Evolutionary conservation across 1,140 invertebrate genomes (phyloP), one percentile per base, ranked within the genome.

Genomic region (Zophobas atratus): DNA sequence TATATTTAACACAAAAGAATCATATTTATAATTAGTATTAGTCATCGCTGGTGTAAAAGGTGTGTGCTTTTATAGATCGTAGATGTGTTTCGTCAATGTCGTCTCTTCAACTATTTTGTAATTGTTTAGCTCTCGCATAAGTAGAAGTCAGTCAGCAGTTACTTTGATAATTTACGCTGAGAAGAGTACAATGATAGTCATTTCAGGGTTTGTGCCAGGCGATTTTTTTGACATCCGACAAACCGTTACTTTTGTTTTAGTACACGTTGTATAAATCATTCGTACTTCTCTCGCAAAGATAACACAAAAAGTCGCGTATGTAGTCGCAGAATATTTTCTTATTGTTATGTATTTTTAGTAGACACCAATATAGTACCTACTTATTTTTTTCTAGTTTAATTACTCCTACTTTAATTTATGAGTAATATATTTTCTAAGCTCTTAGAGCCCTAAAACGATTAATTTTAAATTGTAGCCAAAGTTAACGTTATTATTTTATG

Each of bases 31-130:
- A 82, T 78, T 77, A 78, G 77, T 70, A 51, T 81, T 84, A 82
- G 80, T 79, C 78, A 81, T 48, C 76, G 84, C 83, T 80, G 84
- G 84, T 86, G 81, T 86, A 85, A 83, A 85, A 84, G 85, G 82
- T 85, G 85, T 86, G 85, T 85, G 85, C 85, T 86, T 86, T 80
- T 81, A 80, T 84, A 85, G 82, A 78, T 76, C 48, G 76, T 83
- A 81, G 81, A 78, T 78, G 77, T 77, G 75, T 75, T 79, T 81
- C 32, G 77, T 83, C 81, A 81, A 77, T 83, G 83, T 83, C 79
- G 78, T 82, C 78, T 80, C 76, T 73, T 77, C 56, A 80, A 34
- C 63, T 53, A 70, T 70, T 78, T 77, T 80, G 41, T 79, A 70
- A 76, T 76, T 56, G 60, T 67, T 67, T 67, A 67, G 60, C 60